phyloP scores from a whole-genome alignment of 2,797 vertebrate species.

The Phaenicophaeus curvirostris region DNA sequence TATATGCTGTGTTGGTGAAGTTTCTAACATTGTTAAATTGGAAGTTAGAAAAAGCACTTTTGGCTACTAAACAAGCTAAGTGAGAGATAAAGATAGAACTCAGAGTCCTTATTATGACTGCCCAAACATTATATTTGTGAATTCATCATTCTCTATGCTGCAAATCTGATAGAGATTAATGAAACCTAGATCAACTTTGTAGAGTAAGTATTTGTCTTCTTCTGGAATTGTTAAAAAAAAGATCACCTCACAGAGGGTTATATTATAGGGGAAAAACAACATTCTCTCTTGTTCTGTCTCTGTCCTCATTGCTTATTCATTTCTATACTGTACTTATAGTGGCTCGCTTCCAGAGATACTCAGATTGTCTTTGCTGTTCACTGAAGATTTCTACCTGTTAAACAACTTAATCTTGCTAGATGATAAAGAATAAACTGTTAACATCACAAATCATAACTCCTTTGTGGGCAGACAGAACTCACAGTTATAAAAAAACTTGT shows the following conservation, averaged over 20 bases:
- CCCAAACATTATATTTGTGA: background rate
- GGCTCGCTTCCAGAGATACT: background rate
- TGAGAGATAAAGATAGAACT: background rate
- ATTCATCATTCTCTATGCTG: background rate
- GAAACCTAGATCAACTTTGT: background rate
- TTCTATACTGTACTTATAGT: background rate
- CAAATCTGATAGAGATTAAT: background rate
- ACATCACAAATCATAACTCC: background rate
- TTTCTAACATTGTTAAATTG: background rate
- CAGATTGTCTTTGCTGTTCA: background rate
- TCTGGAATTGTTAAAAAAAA: background rate
- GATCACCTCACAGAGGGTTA: background rate
- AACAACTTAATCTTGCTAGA: background rate
- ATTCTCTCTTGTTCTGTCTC: background rate
- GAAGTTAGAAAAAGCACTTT: background rate
- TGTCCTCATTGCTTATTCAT: background rate
- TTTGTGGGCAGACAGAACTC: background rate
- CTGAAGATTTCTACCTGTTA: background rate
- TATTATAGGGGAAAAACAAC: background rate
- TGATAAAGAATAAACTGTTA: background rate
- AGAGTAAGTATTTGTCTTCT: background rate
- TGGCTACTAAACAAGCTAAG: background rate
- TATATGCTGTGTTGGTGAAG: background rate
- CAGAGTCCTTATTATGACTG: background rate
- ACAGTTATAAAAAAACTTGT: background rate